A percentile compares a stretch with the other conserved stretches of the same genome.
phyloP scores from a whole-genome alignment of 1,140 invertebrate species.

The Lamellibrachia luymesi region DNA sequence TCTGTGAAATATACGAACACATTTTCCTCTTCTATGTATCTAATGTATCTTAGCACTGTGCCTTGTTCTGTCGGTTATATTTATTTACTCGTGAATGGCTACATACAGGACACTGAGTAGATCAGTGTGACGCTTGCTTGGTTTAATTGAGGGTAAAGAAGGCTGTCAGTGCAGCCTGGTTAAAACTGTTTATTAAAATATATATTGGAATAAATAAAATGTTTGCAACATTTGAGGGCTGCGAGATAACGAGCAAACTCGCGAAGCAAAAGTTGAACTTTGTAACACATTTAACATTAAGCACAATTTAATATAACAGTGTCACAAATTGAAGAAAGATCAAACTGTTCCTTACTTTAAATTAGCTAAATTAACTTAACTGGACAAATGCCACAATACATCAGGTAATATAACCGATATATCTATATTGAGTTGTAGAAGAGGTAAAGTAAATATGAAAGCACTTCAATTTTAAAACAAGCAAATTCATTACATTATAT shows the following conservation, averaged over 20 bases:
- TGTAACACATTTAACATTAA: not conserved
- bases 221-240: not conserved
- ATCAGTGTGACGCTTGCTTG: not conserved
- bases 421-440: no score
- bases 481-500: not conserved
- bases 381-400: no score
- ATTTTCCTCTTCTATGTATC: not conserved
- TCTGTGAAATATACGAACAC: not conserved
- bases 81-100: not conserved
- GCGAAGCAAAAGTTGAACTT: not conserved
- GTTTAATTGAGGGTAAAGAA: not conserved
- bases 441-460: not conserved
- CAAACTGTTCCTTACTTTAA: not conserved
- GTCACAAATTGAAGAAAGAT: not conserved
- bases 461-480: not conserved
- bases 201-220: not conserved
- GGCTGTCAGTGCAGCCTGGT: not conserved
- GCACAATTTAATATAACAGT: not conserved
- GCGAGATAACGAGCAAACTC: not conserved
- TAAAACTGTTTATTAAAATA: not conserved
- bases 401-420: no score
- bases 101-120: not conserved
- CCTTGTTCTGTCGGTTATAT: not conserved
- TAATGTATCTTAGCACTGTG: not conserved
- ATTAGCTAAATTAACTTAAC: not conserved